Conservation (phyloP, 2,888 invertebrate genomes). For the Anarsia innoxiella region DNA sequence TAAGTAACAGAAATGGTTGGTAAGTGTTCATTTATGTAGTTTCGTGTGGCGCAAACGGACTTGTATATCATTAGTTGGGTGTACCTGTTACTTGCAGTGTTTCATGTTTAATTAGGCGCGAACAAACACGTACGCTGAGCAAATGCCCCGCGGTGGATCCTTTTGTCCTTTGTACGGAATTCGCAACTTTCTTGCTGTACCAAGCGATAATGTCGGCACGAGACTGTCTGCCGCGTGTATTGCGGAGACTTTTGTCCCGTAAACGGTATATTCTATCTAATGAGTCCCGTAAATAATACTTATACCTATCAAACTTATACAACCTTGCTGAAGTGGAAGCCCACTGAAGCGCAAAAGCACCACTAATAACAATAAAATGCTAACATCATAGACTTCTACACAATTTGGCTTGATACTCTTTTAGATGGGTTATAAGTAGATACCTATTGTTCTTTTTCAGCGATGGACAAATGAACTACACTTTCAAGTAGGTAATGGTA, state of each 20-base stretch:
- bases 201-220: conserved; percentile 31
- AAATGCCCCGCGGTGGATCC: conserved; percentile 61
- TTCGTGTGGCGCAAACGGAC: too few relatives aligned
- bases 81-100: not conserved
- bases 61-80: too few relatives aligned
- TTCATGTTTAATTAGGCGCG: conserved; percentile 71
- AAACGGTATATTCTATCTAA: not conserved
- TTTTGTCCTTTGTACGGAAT: conserved; percentile 65
- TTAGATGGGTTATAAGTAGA: too few relatives aligned
- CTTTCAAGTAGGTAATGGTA: too few relatives aligned
- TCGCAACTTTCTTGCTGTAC: conserved; percentile 59
- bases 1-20: too few relatives aligned
- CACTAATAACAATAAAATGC: too few relatives aligned
- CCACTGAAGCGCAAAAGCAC: too few relatives aligned
- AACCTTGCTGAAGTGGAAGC: not conserved
- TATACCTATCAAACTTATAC: not conserved
- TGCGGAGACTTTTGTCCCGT: not conserved
- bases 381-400: too few relatives aligned
- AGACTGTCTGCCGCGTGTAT: not conserved
- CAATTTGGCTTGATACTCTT: too few relatives aligned
- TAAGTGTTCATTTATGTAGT: too few relatives aligned
- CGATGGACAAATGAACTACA: too few relatives aligned
- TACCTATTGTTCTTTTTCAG: too few relatives aligned
- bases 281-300: not conserved
- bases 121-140: conserved; percentile 64